These are phyloP conservation scores for Leptopilina syphax DNA, from an alignment of 2,888 invertebrate genomes.

Conservation along the genomic window DNA sequence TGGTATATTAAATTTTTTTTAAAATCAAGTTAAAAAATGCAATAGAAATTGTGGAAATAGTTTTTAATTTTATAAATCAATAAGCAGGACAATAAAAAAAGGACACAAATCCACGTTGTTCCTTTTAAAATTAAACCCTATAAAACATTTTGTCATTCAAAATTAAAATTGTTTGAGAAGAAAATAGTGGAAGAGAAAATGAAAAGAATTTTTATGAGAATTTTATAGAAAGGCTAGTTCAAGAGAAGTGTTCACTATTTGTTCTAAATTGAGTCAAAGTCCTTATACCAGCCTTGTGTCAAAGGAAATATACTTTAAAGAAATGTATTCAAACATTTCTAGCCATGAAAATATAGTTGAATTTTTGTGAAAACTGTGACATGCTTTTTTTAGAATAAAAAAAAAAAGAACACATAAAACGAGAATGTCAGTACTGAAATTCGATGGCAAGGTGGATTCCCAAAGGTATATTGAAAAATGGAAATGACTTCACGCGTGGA, in stretches of 20 bases:
- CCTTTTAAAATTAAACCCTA: no score
- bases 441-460: slow-evolving; percentile 9
- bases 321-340: slow-evolving; percentile 1
- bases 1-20: no score
- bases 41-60: no score
- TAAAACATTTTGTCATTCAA: no score
- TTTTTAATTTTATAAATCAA: no score
- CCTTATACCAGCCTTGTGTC: not conserved
- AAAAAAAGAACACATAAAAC: slow-evolving; percentile 1
- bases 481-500: slow-evolving; percentile 30
- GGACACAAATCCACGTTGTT: no score
- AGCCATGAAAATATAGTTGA: slow-evolving; percentile 1
- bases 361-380: not conserved
- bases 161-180: not conserved
- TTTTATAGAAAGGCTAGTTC: not conserved
- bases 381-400: not conserved
- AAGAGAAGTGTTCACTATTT: not conserved
- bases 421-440: slow-evolving; percentile 12
- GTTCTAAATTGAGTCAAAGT: not conserved
- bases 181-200: not conserved
- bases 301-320: slow-evolving; percentile 3
- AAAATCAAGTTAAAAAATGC: no score
- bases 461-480: slow-evolving; percentile 7
- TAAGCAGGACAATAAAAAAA: no score
- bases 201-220: not conserved